Evolutionary conservation across 2,797 vertebrate species (phyloP).

Genomic region (Sorex maritimensis): DNA sequence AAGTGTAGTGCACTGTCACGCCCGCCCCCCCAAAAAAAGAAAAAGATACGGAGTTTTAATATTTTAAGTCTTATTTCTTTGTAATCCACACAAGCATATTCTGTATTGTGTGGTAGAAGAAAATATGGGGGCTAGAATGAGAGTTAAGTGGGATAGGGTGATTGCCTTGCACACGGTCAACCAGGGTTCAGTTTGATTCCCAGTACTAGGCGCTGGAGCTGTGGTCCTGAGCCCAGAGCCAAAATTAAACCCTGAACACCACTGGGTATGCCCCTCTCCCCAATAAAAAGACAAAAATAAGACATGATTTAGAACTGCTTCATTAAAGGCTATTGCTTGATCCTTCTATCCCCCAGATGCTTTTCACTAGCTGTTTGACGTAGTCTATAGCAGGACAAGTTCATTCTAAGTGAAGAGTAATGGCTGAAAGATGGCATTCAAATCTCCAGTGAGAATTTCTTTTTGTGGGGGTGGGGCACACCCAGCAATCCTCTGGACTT

Average conservation of each 20-base stretch:
- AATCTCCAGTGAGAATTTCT: not conserved
- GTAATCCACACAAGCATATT: not conserved
- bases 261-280: no score
- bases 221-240: no score
- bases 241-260: no score
- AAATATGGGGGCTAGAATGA: not conserved
- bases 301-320: not conserved
- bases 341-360: not conserved
- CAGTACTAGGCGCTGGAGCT: no score
- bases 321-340: not conserved
- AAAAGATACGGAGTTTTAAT: not conserved
- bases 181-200: no score
- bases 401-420: not conserved
- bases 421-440: conserved; percentile 32
- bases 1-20: no score
- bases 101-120: not conserved
- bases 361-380: not conserved
- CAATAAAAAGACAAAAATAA: no score
- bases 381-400: not conserved
- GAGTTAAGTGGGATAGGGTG: no score
- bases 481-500: no score
- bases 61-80: conserved; percentile 47
- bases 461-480: not conserved
- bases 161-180: no score
- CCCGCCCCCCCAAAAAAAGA: no score